Evolutionary conservation across 2,113 vertebrate species (phyloP), one percentile per base, ranked within the genome.

Genomic region (Aspiorhynchus laticeps): DNA sequence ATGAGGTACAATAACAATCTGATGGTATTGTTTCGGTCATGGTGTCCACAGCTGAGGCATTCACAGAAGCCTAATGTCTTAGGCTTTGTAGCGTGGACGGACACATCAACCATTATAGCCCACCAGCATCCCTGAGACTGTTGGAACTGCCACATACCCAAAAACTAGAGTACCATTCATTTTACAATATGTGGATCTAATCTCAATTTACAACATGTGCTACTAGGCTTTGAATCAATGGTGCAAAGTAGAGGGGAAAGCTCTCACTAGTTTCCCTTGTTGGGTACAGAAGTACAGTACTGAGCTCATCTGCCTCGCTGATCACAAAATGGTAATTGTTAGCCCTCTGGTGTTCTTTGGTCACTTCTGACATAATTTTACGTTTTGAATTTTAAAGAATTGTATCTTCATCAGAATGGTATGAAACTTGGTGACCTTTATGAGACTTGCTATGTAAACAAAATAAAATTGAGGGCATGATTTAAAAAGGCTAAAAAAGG

Each of bases 121-220:
- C 73, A 19, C 75, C 38, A 51, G 53, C 31, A 83, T 83, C 71
- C 71, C 43, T 69, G 79, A 85, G 69, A 81, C 79, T 28, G 78
- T 80, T 36, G 79, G 8, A 81, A 81, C 12, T 28, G 79, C 38
- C 36, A 81, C n/a, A 65, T 28, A 63, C 9, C n/a, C 59, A 21
- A n/a, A 19, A 65, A 61, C 21, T 9, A 0, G 17, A 65, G 59
- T 65, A 81, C 33, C 59, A 43, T 19, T 65, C n/a, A 61, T 61
- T 7, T 61, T 41, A 61, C 79, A 81, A 81, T 63, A 63, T 43
- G 8, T 28, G 79, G 33, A 61, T 63, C 56, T 5, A 36, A 8
- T 26, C 24, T 80, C 36, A 43, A 28, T 43, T 15, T 28, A 65
- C 14, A 80, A 38, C 12, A 81, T 46, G 59, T 43, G n/a, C n/a